Evolutionary conservation across 2,888 invertebrate genomes (phyloP), one percentile per base, ranked within the genome.

Genomic region (Polyommatus icarus): DNA sequence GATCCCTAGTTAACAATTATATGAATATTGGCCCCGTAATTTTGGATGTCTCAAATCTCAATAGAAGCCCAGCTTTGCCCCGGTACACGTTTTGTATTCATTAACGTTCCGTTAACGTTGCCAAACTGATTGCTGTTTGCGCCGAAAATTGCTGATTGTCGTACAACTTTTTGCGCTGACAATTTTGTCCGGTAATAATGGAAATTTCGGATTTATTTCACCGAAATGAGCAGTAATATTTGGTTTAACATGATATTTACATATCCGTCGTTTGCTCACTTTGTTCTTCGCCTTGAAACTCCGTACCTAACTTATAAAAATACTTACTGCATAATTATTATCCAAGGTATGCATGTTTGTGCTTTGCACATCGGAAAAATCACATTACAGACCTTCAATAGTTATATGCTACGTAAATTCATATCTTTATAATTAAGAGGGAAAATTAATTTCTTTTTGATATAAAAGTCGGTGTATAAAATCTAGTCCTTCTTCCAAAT

Each of bases 41-140:
- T n/a, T 20, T 8, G n/a, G 12, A 59, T n/a, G 8, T n/a, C 20
- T 59, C 59, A 20, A 59, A 3, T n/a, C 20, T 59, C 59, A 20
- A 59, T 59, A 59, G n/a, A 59, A 59, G 8, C 7, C 59, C 59
- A 32, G 29, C 67, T 67, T 15, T 67, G 32, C 29, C 3, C 15
- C 67, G 29, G 18, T 32, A 15, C 32, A 67, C 29, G 61, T 24
- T 61, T 67, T 67, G 67, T 67, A 67, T 32, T 67, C 67, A 32
- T 67, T 67, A 67, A 29, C 67, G 29, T 67, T 67, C 1, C 29
- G 67, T 67, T 20, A 67, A 67, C 67, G 29, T 20, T 29, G 67
- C 29, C 67, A 18, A 67, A 32, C 15, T 67, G 67, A 67, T 67
- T 67, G 67, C 67, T 67, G 67, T 67, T 67, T 67, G 18, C 67